These are phyloP conservation scores for Probosciger aterrimus DNA, from an alignment of 2,113 vertebrate species.

Conservation along the genomic window DNA sequence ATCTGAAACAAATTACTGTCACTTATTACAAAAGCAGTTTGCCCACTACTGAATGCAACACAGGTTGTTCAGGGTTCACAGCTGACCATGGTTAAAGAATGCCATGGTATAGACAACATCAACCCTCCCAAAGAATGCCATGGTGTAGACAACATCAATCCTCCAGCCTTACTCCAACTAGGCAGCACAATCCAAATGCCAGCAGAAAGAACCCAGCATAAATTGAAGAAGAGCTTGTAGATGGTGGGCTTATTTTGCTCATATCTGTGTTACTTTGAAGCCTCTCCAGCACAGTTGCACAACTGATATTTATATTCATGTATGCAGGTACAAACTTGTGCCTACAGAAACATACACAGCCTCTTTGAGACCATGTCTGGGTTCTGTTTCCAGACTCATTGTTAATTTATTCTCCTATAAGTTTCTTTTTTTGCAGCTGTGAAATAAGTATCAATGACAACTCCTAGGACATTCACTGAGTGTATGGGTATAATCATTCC, in stretches of 20 bases:
- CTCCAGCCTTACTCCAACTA: background rate
- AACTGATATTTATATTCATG: background rate
- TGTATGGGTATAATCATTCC: fast-evolving
- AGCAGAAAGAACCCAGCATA: background rate
- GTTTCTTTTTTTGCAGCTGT: background rate
- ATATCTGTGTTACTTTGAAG: background rate
- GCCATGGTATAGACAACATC: background rate
- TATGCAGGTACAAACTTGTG: background rate
- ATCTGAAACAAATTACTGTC: background rate
- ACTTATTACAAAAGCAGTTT: background rate
- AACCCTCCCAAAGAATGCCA: background rate
- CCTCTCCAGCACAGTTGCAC: background rate
- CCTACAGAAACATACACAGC: background rate
- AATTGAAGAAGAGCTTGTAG: background rate
- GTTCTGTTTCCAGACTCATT: background rate
- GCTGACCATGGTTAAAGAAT: background rate
- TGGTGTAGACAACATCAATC: background rate
- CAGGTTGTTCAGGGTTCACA: background rate
- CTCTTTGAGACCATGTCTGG: background rate
- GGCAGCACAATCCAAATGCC: background rate
- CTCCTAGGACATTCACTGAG: background rate
- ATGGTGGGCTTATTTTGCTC: background rate
- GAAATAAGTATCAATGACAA: background rate
- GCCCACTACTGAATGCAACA: background rate
- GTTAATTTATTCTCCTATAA: background rate